Evolutionary conservation across 2,888 invertebrate species (phyloP), one percentile per base, ranked within the genome.

Genomic region (Cheilosia vernalis): DNA sequence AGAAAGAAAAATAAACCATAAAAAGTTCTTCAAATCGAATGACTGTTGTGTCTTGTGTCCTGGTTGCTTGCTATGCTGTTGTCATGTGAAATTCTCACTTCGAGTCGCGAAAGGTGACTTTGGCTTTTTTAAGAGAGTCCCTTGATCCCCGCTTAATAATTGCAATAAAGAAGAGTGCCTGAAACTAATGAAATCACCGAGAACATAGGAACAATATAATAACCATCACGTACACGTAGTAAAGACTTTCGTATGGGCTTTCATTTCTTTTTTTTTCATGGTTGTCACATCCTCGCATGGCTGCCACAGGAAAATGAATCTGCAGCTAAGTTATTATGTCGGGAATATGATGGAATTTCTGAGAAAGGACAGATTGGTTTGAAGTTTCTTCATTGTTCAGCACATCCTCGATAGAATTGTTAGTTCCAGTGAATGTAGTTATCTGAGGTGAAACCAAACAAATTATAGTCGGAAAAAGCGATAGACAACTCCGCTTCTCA

Each of bases 61-160:
- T 51, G 61, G 24, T 69, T 30, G 47, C 24, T 74, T 64, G 49
- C 44, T 58, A 5, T 53, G 19, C 42, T 60, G 60, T 63, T 67
- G 37, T 60, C 51, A 49, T 49, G 30, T 67, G 61, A 73, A 73
- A 67, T 56, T 79, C 74, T 84, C 84, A 84, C 73, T 69, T 58
- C 33, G 24, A 44, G 47, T 49, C 58, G 53, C 58, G 53, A 70
- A 66, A 58, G 69, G 64, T 74, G 44, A 27, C 58, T 74, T 67
- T 47, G 6, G 13, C 37, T 64, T 53, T 74, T 69, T 27, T 84
- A 70, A 79, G 74, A 84, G 24, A 63, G 63, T 84, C 84, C 84
- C 84, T 84, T 69, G 74, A 79, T 84, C 84, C 84, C 85, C 49
- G 56, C 66, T 80, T 85, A 85, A 85, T 85, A 80, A 81, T 81